Percentiles rank a stretch among this genome's conserved stretches.
These are phyloP conservation scores for Laupala kohalensis DNA, from an alignment of 1,140 invertebrate genomes.

Conservation along the genomic window DNA sequence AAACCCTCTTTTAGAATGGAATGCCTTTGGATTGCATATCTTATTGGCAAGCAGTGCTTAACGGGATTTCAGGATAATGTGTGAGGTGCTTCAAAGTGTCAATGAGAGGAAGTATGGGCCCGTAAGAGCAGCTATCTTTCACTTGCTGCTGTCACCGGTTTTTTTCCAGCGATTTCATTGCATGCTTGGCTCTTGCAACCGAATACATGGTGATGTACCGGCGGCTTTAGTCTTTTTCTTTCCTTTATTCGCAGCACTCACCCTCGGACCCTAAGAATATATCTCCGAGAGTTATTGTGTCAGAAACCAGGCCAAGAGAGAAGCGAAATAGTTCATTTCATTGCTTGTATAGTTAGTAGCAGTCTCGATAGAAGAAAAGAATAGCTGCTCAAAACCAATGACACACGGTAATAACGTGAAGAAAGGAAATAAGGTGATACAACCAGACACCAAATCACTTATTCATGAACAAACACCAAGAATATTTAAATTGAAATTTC, in stretches of 20 bases:
- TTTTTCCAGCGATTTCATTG: not conserved
- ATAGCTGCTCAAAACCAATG: too few species aligned
- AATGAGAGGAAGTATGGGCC: not conserved
- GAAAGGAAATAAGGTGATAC: too few species aligned
- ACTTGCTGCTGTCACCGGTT: not conserved
- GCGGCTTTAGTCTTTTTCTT: not conserved
- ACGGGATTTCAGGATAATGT: not conserved
- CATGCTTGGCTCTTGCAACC: not conserved
- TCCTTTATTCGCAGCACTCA: not conserved
- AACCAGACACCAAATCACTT: too few species aligned
- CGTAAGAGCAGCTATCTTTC: not conserved
- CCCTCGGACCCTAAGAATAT: too few species aligned
- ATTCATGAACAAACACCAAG: too few species aligned
- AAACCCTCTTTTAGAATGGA: not conserved
- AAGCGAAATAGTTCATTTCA: too few species aligned
- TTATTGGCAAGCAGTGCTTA: not conserved
- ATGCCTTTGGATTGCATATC: not conserved
- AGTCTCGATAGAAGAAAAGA: too few species aligned
- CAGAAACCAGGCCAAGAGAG: too few species aligned
- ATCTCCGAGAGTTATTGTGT: too few species aligned
- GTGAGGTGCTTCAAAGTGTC: not conserved
- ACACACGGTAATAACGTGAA: too few species aligned
- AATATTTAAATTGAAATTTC: too few species aligned
- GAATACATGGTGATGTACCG: not conserved
- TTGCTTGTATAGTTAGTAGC: too few species aligned